Evolutionary conservation across 2,113 vertebrate genomes (phyloP).

Genomic region (Nothobranchius kuhntae): DNA sequence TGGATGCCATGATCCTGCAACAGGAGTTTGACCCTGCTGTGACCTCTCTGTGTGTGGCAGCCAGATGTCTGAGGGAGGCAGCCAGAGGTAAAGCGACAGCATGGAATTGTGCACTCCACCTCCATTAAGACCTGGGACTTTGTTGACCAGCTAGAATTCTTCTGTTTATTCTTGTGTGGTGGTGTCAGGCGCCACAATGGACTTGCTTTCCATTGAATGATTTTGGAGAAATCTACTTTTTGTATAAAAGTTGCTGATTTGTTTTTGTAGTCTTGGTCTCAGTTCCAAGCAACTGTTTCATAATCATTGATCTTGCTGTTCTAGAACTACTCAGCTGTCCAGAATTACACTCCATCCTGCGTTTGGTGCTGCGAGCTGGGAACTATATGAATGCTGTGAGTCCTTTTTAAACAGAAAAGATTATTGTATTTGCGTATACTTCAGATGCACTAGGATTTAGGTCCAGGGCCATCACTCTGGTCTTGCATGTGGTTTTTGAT

Average conservation of each 20-base stretch:
- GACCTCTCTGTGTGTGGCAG: slow-evolving; percentile 83
- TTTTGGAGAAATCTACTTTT: slow-evolving; percentile 8
- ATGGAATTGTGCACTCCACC: slow-evolving; percentile 48
- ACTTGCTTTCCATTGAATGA: background rate
- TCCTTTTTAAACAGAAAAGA: slow-evolving; percentile 28
- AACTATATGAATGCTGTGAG: slow-evolving; percentile 88
- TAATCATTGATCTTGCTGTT: slow-evolving; percentile 20
- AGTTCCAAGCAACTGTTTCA: slow-evolving; percentile 6
- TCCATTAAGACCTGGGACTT: slow-evolving; percentile 27
- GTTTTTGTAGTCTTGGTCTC: slow-evolving; percentile 4
- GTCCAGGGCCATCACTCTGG: slow-evolving; percentile 33
- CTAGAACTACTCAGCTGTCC: slow-evolving; percentile 83
- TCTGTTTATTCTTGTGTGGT: slow-evolving; percentile 12
- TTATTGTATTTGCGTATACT: slow-evolving; percentile 34
- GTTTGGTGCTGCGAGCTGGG: slow-evolving; percentile 83
- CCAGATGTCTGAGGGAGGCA: slow-evolving; percentile 82
- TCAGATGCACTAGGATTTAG: slow-evolving; percentile 14
- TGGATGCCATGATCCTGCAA: slow-evolving; percentile 83
- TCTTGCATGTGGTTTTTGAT: slow-evolving; percentile 51
- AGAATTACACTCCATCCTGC: slow-evolving; percentile 83
- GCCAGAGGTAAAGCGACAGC: slow-evolving; percentile 79
- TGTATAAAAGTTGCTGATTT: slow-evolving; percentile 30
- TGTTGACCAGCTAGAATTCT: slow-evolving; percentile 20
- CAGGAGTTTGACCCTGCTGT: slow-evolving; percentile 84
- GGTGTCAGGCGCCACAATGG: slow-evolving; percentile 9